A percentile compares a stretch with the other conserved stretches of the same genome.
These are phyloP conservation scores for Indicator indicator DNA, from an alignment of 2,113 vertebrate genomes.

Conservation along the genomic window DNA sequence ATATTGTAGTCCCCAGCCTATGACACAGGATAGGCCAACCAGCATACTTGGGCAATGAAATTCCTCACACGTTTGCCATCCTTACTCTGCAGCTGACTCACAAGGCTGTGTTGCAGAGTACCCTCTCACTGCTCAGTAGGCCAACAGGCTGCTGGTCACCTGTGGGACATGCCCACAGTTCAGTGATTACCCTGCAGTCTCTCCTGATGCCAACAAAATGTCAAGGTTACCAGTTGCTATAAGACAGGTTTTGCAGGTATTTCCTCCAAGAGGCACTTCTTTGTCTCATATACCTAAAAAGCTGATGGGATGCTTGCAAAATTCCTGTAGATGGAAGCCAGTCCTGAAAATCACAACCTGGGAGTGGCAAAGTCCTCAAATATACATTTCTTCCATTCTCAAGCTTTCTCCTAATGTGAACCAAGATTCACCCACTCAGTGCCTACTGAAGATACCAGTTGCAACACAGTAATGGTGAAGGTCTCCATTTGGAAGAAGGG, in stretches of 20 bases:
- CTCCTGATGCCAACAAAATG: not conserved
- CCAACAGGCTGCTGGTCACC: not conserved
- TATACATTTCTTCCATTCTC: not conserved
- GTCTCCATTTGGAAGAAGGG: not conserved
- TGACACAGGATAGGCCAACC: not conserved
- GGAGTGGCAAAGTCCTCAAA: not conserved
- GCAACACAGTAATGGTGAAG: not conserved
- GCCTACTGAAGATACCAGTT: not conserved
- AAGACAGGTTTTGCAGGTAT: not conserved
- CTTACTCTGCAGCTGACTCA: not conserved
- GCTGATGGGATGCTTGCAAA: not conserved
- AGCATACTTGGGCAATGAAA: accelerated
- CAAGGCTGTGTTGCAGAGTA: not conserved
- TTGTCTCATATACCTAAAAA: not conserved
- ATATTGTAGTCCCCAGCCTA: not conserved
- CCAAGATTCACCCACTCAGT: not conserved
- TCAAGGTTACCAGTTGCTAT: not conserved
- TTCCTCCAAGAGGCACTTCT: not conserved
- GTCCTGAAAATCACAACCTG: not conserved
- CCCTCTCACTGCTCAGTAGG: accelerated
- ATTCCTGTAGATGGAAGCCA: not conserved
- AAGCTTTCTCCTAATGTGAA: not conserved
- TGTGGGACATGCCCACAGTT: accelerated
- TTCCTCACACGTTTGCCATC: not conserved
- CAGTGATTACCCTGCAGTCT: not conserved